A percentile compares a stretch with the other conserved stretches of the same genome.
phyloP scores from a whole-genome alignment of 2,797 vertebrate species.

The Dryobates pubescens region DNA sequence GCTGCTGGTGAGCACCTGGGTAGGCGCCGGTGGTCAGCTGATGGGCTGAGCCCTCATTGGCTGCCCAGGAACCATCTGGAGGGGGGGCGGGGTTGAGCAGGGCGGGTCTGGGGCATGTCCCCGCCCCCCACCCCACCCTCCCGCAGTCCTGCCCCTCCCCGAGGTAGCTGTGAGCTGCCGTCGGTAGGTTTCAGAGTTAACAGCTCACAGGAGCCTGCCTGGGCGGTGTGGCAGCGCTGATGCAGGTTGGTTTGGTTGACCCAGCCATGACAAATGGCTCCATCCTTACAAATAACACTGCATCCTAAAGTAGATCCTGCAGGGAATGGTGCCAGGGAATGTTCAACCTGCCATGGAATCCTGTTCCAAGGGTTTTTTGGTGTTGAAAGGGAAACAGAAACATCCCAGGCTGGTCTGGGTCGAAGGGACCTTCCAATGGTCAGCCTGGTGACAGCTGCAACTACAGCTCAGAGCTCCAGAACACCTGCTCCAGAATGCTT shows the following conservation, averaged over 20 bases:
- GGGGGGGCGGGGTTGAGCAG: background rate
- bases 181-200: background rate
- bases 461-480: background rate
- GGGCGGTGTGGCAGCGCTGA: rapidly evolving
- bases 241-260: background rate
- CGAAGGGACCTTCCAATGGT: background rate
- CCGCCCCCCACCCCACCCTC: background rate
- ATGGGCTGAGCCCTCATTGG: slow-evolving; percentile 73
- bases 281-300: rapidly evolving
- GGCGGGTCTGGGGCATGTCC: background rate
- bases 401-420: background rate
- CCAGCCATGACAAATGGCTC: rapidly evolving
- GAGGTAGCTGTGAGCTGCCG: too few relatives aligned
- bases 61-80: background rate
- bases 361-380: too few relatives aligned
- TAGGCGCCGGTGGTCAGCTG: slow-evolving; percentile 80
- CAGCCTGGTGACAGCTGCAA: background rate
- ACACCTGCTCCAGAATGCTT: background rate
- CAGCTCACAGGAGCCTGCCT: background rate
- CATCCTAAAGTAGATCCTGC: rapidly evolving
- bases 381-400: background rate
- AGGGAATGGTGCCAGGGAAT: background rate
- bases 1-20: slow-evolving; percentile 80
- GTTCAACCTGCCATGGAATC: background rate
- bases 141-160: background rate